A percentile compares a stretch with the other conserved stretches of the same genome.
These are phyloP conservation scores for Parthenolecanium corni DNA, from an alignment of 2,888 invertebrate genomes.

Conservation along the genomic window DNA sequence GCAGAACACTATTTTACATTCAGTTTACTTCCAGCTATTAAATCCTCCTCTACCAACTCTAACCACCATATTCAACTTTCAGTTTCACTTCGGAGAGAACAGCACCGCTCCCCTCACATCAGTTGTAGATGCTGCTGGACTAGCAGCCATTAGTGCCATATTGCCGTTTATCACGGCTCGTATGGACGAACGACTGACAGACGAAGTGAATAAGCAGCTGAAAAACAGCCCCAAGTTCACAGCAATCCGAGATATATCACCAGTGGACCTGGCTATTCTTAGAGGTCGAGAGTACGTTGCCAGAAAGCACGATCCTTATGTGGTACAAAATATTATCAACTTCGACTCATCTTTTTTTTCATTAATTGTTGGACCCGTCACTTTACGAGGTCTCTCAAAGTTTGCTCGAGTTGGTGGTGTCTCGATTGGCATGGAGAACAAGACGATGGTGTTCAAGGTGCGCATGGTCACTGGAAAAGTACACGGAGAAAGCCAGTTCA, in stretches of 20 bases:
- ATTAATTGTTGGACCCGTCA: slow-evolving; percentile 17
- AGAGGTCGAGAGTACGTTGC: slow-evolving; percentile 58
- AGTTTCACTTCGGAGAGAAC: neutral
- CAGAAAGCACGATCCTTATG: slow-evolving; percentile 56
- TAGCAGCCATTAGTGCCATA: slow-evolving; percentile 69
- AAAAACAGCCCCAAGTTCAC: slow-evolving; percentile 62
- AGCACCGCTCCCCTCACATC: neutral
- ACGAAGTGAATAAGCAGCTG: slow-evolving; percentile 61
- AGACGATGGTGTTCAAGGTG: slow-evolving; percentile 51
- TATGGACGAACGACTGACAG: slow-evolving; percentile 60
- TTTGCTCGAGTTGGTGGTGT: slow-evolving; percentile 72
- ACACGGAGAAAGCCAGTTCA: slow-evolving; percentile 65
- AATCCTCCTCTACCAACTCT: no score
- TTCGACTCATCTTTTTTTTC: slow-evolving; percentile 23
- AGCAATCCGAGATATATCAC: slow-evolving; percentile 41
- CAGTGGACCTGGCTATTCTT: slow-evolving; percentile 69
- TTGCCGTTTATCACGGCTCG: slow-evolving; percentile 71
- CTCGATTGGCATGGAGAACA: slow-evolving; percentile 57
- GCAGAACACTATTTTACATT: no score
- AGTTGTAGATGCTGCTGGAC: slow-evolving; percentile 67
- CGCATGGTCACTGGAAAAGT: slow-evolving; percentile 70
- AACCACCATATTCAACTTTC: neutral
- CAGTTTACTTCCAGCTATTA: no score
- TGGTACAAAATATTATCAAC: slow-evolving; percentile 30
- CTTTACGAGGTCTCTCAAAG: slow-evolving; percentile 59